Percentiles rank a stretch among this genome's conserved stretches.
Conservation (phyloP, 37 sponge, comb jelly and placozoan species). For the Aplysina aerophoba region DNA sequence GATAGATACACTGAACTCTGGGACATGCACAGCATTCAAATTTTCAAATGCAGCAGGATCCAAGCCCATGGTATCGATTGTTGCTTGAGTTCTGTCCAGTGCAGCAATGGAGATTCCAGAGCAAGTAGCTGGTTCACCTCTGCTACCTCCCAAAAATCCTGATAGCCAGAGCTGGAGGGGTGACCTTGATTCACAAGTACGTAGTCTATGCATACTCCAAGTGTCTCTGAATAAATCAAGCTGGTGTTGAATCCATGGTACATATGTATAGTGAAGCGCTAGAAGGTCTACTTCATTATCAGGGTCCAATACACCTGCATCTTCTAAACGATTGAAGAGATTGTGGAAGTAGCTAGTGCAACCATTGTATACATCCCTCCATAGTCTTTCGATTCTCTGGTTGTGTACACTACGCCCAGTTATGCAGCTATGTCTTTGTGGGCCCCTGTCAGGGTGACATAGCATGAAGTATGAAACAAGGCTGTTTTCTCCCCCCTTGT, state of each 20-base stretch:
- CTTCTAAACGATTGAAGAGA: slow-evolving; percentile 43
- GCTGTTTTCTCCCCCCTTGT: slow-evolving; percentile 55
- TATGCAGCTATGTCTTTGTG: slow-evolving; percentile 41
- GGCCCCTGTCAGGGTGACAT: slow-evolving; percentile 56
- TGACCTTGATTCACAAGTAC: background rate
- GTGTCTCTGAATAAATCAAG: background rate
- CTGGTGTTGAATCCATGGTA: slow-evolving; percentile 30
- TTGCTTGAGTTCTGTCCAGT: too few species aligned
- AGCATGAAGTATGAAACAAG: slow-evolving; percentile 47
- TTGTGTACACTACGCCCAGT: slow-evolving; percentile 65
- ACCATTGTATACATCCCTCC: slow-evolving; percentile 56
- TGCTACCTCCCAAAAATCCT: too few species aligned
- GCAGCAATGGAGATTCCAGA: too few species aligned
- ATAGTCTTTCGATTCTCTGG: slow-evolving; percentile 57
- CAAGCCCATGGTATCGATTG: too few species aligned
- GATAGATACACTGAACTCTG: too few species aligned
- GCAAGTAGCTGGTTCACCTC: too few species aligned
- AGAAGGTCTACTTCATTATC: slow-evolving; percentile 44
- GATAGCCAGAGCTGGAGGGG: slow-evolving; percentile 35
- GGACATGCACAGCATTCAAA: too few species aligned
- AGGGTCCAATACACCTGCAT: slow-evolving; percentile 38
- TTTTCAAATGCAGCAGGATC: too few species aligned
- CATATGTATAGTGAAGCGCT: slow-evolving; percentile 32
- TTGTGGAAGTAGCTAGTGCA: slow-evolving; percentile 26
- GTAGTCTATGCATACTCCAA: slow-evolving; percentile 31